Evolutionary conservation across 2,888 invertebrate genomes (phyloP).

Genomic region (Autographa pulchrina): DNA sequence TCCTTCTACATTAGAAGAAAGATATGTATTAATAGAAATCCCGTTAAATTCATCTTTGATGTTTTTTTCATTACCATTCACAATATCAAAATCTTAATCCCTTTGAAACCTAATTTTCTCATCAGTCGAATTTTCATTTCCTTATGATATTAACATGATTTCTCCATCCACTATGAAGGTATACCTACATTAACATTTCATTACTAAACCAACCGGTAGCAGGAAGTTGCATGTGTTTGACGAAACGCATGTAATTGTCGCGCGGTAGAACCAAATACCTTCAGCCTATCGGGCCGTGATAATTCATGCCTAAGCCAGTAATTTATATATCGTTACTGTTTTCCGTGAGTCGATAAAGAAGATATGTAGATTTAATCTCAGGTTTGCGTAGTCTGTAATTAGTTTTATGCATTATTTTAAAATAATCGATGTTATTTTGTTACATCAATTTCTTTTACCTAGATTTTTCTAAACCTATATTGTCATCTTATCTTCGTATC

Average conservation of each 20-base stretch:
- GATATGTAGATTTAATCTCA: background rate
- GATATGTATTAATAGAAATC: too few relatives aligned
- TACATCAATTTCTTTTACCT: background rate
- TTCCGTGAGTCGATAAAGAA: constrained; percentile 13
- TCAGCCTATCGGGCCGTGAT: constrained; percentile 70
- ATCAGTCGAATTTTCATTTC: constrained; percentile 22
- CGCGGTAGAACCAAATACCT: constrained; percentile 75
- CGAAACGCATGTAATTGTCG: constrained; percentile 80
- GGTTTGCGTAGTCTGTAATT: background rate
- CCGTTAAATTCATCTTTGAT: background rate
- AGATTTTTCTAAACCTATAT: background rate
- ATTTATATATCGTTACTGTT: constrained; percentile 32
- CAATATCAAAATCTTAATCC: too few relatives aligned
- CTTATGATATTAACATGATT: constrained; percentile 36
- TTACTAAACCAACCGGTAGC: constrained; percentile 65
- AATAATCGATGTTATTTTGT: background rate
- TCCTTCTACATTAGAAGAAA: too few relatives aligned
- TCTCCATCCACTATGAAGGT: constrained; percentile 34
- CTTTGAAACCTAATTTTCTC: background rate
- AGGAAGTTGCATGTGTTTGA: constrained; percentile 76
- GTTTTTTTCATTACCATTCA: too few relatives aligned
- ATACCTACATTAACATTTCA: constrained; percentile 41
- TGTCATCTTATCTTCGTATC: too few relatives aligned
- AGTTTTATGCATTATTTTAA: background rate
- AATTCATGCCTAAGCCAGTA: constrained; percentile 71